These are phyloP conservation scores for Eubasilissa regina DNA, from an alignment of 1,140 invertebrate species.

Conservation along the genomic window DNA sequence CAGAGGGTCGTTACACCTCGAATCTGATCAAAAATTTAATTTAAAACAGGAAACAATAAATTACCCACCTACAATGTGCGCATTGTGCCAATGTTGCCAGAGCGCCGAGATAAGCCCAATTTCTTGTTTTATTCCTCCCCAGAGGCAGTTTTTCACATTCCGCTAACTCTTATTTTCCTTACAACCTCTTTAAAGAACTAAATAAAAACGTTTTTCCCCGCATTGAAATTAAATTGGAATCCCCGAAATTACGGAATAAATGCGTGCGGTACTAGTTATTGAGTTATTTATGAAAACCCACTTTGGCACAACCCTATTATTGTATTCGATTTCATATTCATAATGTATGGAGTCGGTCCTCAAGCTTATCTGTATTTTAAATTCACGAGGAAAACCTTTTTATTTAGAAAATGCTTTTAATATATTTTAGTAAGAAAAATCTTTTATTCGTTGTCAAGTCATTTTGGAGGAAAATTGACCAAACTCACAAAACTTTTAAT, in stretches of 20 bases:
- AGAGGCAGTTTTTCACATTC: constrained; percentile 51
- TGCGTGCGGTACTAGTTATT: constrained; percentile 12
- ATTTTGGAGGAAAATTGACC: too few relatives aligned
- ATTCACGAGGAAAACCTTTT: background rate
- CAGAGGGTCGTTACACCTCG: background rate
- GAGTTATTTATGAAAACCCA: constrained; percentile 29
- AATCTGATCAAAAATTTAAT: constrained; percentile 47
- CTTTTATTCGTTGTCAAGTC: background rate
- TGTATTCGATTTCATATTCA: background rate
- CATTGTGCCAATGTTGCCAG: constrained; percentile 51
- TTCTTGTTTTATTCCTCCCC: constrained; percentile 56
- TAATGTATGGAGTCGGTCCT: background rate
- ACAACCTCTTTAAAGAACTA: constrained; percentile 4
- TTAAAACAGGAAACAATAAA: constrained; percentile 58
- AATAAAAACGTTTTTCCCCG: constrained; percentile 25
- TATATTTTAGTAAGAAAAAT: background rate
- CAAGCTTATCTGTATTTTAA: background rate
- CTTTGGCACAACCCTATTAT: constrained; percentile 20
- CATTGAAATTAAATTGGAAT: constrained; percentile 43
- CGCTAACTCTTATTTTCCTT: constrained; percentile 38
- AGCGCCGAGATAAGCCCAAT: constrained; percentile 55
- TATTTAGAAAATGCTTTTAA: background rate
- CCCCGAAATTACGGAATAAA: constrained; percentile 29
- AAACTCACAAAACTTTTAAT: too few relatives aligned
- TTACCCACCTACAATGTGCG: constrained; percentile 43